Evolutionary conservation across 2,888 invertebrate species (phyloP), one percentile per base, ranked within the genome.

Genomic region (Ichneumoninae sp.): DNA sequence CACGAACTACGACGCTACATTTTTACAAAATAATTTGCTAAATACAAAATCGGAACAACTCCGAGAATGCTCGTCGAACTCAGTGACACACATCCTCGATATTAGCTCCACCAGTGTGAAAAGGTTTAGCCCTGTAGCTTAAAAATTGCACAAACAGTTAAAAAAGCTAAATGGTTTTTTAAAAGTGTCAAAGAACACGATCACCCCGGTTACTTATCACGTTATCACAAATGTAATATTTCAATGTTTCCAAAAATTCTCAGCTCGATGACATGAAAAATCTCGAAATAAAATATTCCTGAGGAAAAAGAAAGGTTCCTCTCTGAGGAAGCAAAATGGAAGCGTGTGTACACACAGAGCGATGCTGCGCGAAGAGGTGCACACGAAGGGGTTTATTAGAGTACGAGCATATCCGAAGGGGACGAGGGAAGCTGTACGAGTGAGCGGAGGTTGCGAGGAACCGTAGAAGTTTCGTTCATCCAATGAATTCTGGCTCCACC

Each of bases 401-500:
- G 50, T 47, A 33, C 19, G n/a, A 26, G 16, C 36, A 40, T 50
- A 80, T 16, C 33, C 40, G 19, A 80, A 69, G 74, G n/a, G 66
- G 16, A 3, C 30, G 68, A 70, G 30, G 74, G 69, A 83, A 82
- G 74, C 71, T 72, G 50, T 54, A 44, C 70, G 19, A 50, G 50
- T 13, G 69, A 82, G 81, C 83, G 69, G 77, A 86, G 72, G 82
- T 33, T 57, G 33, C 69, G 60, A 66, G 79, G 65, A 52, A 50
- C 22, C 65, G 70, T 54, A 84, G 71, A 72, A 76, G 60, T 82
- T 78, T 69, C 62, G 72, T 47, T 47, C 77, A 50, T 70, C 84
- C 84, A 84, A 84, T 84, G 81, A 74, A 54, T 74, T 47, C 30
- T 86, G 82, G 88, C 92, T 86, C 91, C 92, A 91, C 92, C 92